These are phyloP conservation scores for Ctenopoma kingsleyae DNA, from an alignment of 2,797 vertebrate species.

Conservation along the genomic window DNA sequence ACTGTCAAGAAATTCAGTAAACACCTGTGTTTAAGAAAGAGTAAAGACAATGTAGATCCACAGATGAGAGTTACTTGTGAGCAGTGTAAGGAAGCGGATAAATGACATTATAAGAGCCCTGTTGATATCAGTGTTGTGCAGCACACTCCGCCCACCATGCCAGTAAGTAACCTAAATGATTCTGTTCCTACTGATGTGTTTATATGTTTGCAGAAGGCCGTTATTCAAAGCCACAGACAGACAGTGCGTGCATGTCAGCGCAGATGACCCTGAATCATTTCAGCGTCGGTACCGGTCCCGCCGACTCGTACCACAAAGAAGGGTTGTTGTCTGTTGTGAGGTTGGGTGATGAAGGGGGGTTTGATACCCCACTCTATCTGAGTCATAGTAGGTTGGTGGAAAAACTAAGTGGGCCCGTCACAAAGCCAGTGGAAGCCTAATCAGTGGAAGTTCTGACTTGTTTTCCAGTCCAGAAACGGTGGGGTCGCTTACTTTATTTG, in stretches of 20 bases:
- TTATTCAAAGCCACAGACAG: slow-evolving; percentile 6
- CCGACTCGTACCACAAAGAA: slow-evolving; percentile 25
- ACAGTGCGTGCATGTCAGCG: not conserved
- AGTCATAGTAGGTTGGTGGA: slow-evolving; percentile 63
- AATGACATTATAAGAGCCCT: not conserved
- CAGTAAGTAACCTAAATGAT: slow-evolving; percentile 59
- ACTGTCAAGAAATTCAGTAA: slow-evolving; percentile 9
- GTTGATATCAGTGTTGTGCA: not conserved
- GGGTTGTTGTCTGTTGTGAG: slow-evolving; percentile 4
- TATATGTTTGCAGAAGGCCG: slow-evolving; percentile 2
- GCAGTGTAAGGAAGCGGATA: not conserved
- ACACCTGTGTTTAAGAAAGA: not conserved
- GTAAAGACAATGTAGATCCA: not conserved
- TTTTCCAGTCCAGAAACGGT: slow-evolving; percentile 23
- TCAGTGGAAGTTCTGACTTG: slow-evolving; percentile 58
- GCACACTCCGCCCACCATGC: slow-evolving; percentile 41
- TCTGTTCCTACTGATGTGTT: slow-evolving; percentile 22
- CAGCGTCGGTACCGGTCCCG: not conserved
- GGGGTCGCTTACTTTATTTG: not conserved
- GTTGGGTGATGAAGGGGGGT: slow-evolving; percentile 30
- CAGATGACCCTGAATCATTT: slow-evolving; percentile 26
- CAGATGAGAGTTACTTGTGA: slow-evolving; percentile 7
- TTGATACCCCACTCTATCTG: slow-evolving; percentile 61
- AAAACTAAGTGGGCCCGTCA: slow-evolving; percentile 58
- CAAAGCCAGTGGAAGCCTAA: slow-evolving; percentile 20